A percentile compares a stretch with the other conserved stretches of the same genome.
Conservation (phyloP, 1,140 invertebrate genomes). For the Drosophila albomicans region DNA sequence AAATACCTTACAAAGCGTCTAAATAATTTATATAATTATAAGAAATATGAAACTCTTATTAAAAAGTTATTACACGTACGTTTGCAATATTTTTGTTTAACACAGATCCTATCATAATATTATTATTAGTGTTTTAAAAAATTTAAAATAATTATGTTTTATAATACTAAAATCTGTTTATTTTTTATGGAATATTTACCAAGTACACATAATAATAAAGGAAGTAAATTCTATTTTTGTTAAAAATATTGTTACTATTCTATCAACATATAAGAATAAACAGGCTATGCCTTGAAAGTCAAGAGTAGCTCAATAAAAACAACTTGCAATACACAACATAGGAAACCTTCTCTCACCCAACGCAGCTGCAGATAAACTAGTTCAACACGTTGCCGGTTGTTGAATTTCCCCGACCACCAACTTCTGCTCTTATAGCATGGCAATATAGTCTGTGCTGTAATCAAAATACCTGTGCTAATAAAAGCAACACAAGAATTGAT, state of each 20-base stretch:
- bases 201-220: no score
- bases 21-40: not conserved
- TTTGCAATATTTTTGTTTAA: no score
- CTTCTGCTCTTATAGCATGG: not conserved
- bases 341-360: conserved; percentile 50
- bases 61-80: no score
- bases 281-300: conserved; percentile 15
- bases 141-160: no score
- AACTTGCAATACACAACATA: conserved; percentile 45
- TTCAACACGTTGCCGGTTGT: conserved; percentile 70
- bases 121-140: no score
- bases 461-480: conserved; percentile 75
- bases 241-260: no score
- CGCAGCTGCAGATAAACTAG: conserved; percentile 75
- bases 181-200: no score
- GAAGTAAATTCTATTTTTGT: no score
- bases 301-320: conserved; percentile 37
- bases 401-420: not conserved
- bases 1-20: conserved; percentile 11
- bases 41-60: not conserved
- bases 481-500: conserved; percentile 76
- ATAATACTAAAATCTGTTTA: no score
- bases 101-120: no score
- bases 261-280: conserved; percentile 5
- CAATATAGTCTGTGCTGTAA: conserved; percentile 48